Evolutionary conservation across 2,888 invertebrate species (phyloP), one percentile per base, ranked within the genome.

Genomic region (Allolobophora icterica): DNA sequence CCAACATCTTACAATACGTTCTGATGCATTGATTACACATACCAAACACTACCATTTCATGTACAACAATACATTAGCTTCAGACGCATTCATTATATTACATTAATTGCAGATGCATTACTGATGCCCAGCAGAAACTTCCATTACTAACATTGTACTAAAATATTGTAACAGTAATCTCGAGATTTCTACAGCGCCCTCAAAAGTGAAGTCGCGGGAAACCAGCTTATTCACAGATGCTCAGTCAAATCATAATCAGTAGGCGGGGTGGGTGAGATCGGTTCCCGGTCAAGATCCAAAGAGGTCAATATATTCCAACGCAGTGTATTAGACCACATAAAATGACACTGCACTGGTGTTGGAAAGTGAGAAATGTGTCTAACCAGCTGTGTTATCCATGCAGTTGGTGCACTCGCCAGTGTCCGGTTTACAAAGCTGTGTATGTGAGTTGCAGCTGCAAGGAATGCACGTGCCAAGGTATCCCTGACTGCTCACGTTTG

Each of bases 361-460:
- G n/a, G 17, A n/a, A n/a, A n/a, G 71, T n/a, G 71, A 71, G 30
- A 71, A 30, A 13, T 58, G 71, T 71, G 71, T 71, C 38, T 90
- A 33, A 91, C 94, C 94, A 34, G 90, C 91, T 13, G 94, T 93
- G 91, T 93, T 93, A 34, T 92, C 91, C 38, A 71, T 89, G 91
- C 94, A 94, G 90, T 97, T 97, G 91, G 98, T 96, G 95, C 99
- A 99, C 92, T 96, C 96, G 1, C 99, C 99, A 0, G 97, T 97
- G 93, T 96, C 95, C 84, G 97, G 96, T 95, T 98, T 97, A 95
- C 99, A 96, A 91, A 98, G 94, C 95, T 98, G 98, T 4, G 97
- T 97, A 94, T 99, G 99, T 0, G 97, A 98, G 90, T 97, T 97
- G 95, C 99, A 99, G 52, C 96, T 96, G 95, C 99, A 99, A 0